A percentile compares a stretch with the other conserved stretches of the same genome.
phyloP scores from a whole-genome alignment of 2,888 invertebrate genomes.

The Xestia rhomboidea region DNA sequence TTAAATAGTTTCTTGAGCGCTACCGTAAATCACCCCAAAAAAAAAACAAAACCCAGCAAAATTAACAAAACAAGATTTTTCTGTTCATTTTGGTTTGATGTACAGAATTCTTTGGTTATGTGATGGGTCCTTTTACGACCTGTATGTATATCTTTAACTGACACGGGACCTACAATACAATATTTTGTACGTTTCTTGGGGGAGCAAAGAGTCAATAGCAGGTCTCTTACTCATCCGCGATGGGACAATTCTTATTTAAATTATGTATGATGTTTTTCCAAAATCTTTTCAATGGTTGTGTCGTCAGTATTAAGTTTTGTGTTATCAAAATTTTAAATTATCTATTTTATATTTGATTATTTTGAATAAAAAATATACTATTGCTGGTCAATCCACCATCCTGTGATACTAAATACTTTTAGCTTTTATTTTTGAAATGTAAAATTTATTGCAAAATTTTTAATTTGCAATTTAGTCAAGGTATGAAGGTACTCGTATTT shows the following conservation, averaged over 20 bases:
- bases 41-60: too few relatives aligned
- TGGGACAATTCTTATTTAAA: neutral
- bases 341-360: conserved; percentile 16
- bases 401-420: conserved; percentile 54
- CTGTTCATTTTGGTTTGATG: too few relatives aligned
- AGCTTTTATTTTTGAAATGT: conserved; percentile 38
- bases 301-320: conserved; percentile 56
- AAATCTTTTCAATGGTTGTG: conserved; percentile 41
- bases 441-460: neutral
- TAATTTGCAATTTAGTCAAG: conserved; percentile 31
- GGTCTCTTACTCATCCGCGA: neutral
- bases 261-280: conserved; percentile 5
- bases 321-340: conserved; percentile 15
- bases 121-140: neutral
- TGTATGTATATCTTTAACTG: neutral
- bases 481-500: conserved; percentile 26
- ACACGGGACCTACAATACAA: neutral
- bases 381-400: conserved; percentile 49
- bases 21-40: too few relatives aligned
- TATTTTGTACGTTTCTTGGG: neutral
- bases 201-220: neutral
- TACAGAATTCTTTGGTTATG: neutral
- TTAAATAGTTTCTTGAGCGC: too few relatives aligned
- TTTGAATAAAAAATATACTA: conserved; percentile 1
- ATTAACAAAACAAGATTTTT: too few relatives aligned